phyloP scores from a whole-genome alignment of 2,113 vertebrate genomes.

The Zapornia atra region DNA sequence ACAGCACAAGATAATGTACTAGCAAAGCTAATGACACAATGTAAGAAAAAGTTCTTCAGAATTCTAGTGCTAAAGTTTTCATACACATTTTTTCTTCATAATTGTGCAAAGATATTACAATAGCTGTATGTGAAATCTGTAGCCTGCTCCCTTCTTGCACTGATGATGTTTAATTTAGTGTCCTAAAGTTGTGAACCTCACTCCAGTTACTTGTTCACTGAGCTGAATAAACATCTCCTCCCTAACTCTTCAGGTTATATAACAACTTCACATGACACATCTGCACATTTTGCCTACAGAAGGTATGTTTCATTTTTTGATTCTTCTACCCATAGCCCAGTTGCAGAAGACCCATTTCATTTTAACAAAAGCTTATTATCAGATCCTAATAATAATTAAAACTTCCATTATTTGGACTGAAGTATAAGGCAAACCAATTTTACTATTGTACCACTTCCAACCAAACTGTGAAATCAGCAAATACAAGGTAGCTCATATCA shows the following conservation, averaged over 20 bases:
- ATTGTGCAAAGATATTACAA: not conserved
- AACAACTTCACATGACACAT: constrained; percentile 5
- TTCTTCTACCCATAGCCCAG: not conserved
- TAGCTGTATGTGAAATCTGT: not conserved
- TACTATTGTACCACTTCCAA: not conserved
- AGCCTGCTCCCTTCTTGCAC: not conserved
- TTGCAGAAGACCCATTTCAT: not conserved
- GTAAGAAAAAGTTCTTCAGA: not conserved
- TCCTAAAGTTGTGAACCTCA: constrained; percentile 7
- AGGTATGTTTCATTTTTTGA: not conserved
- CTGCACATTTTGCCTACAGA: constrained; percentile 7
- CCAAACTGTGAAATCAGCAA: not conserved
- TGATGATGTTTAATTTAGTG: constrained; percentile 27
- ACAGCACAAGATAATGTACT: not conserved
- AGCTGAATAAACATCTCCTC: constrained; percentile 13
- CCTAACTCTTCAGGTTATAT: not conserved
- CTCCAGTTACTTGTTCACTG: not conserved
- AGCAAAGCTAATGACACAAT: not conserved
- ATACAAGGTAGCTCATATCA: not conserved
- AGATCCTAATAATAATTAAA: not conserved
- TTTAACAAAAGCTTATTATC: not conserved
- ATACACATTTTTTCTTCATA: not conserved
- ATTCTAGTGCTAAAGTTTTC: not conserved
- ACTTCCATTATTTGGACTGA: not conserved
- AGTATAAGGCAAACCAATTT: not conserved